phyloP scores from a whole-genome alignment of 1,140 invertebrate species.

The Cotesia vestalis region DNA sequence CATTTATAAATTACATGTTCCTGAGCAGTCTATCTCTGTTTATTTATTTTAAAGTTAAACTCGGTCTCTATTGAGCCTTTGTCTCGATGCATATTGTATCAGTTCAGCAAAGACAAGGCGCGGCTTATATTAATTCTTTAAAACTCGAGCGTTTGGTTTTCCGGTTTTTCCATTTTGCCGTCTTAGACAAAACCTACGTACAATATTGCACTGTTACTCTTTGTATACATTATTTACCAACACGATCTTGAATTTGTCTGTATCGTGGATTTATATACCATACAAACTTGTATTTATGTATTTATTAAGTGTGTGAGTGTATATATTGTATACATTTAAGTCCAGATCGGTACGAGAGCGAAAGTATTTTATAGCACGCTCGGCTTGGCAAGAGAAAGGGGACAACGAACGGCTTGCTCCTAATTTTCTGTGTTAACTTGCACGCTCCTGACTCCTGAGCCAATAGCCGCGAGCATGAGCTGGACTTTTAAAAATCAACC shows the following conservation, averaged over 20 bases:
- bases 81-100: not conserved
- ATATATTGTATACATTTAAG: not conserved
- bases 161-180: slow-evolving; percentile 35
- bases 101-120: slow-evolving; percentile 15
- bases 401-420: slow-evolving; percentile 63
- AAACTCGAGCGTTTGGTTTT: slow-evolving; percentile 29
- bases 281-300: not conserved
- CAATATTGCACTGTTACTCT: not conserved
- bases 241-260: too few species aligned
- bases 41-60: not conserved
- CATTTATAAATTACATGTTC: too few species aligned
- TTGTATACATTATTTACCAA: too few species aligned
- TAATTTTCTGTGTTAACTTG: slow-evolving; percentile 65
- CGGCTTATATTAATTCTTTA: not conserved
- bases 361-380: slow-evolving; percentile 67
- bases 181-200: not conserved
- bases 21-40: too few species aligned
- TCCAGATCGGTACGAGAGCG: slow-evolving; percentile 53
- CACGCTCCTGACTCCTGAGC: slow-evolving; percentile 47
- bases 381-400: slow-evolving; percentile 67
- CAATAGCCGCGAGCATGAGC: not conserved
- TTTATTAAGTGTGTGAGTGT: slow-evolving; percentile 17
- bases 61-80: too few species aligned
- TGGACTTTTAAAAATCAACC: too few species aligned
- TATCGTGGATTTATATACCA: not conserved